phyloP scores from a whole-genome alignment of 2,888 invertebrate species.

The Drosophila nr. perissopoda region DNA sequence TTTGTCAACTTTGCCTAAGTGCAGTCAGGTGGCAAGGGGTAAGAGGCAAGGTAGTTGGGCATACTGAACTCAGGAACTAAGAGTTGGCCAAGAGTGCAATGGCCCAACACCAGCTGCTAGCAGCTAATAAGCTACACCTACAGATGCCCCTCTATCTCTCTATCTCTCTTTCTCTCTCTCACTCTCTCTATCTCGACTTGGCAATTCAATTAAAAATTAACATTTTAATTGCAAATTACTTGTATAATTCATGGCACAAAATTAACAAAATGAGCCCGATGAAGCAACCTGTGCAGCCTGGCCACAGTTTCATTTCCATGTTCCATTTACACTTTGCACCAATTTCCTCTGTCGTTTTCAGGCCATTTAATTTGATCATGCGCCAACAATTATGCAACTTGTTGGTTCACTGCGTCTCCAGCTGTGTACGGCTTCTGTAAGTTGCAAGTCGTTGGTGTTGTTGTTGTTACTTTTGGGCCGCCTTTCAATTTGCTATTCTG shows the following conservation, averaged over 20 bases:
- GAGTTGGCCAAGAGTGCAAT: conserved; percentile 39
- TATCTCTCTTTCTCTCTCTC: conserved; percentile 23
- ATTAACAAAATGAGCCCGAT: conserved; percentile 10
- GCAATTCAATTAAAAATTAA: conserved; percentile 82
- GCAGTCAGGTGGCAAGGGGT: conserved; percentile 1
- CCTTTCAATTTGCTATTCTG: conserved; percentile 63
- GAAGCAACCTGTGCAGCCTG: conserved; percentile 26
- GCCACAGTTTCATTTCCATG: conserved; percentile 9
- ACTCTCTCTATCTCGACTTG: conserved; percentile 25
- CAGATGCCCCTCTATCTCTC: conserved; percentile 29
- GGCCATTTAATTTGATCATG: conserved; percentile 79
- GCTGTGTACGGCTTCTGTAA: conserved; percentile 15
- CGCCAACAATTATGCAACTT: conserved; percentile 81
- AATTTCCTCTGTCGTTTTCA: conserved; percentile 37
- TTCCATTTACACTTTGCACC: neutral
- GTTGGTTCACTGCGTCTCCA: conserved; percentile 58
- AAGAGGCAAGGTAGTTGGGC: neutral
- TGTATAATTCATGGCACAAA: conserved; percentile 54
- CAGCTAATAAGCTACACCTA: conserved; percentile 68
- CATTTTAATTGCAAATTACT: conserved; percentile 82
- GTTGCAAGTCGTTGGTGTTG: conserved; percentile 45
- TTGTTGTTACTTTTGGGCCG: conserved; percentile 32
- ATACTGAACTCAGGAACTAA: conserved; percentile 54
- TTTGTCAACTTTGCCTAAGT: conserved; percentile 75
- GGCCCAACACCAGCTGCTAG: conserved; percentile 22